phyloP scores from a whole-genome alignment of 2,113 vertebrate species.

The Cololabis saira region DNA sequence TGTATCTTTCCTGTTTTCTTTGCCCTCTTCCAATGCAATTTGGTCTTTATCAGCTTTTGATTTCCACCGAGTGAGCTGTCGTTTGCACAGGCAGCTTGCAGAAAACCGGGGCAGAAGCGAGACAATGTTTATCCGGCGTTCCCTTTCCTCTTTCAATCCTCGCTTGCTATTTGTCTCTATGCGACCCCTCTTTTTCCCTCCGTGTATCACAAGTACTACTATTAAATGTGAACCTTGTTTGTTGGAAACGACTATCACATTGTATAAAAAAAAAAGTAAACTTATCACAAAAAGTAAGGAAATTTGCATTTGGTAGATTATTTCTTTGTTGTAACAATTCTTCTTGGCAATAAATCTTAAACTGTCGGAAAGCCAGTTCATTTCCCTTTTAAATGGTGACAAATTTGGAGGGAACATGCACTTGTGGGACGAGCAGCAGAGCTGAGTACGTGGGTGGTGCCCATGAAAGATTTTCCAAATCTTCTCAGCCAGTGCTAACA shows the following conservation, averaged over 20 bases:
- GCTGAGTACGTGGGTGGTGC: too few species aligned
- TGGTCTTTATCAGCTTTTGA: constrained; percentile 77
- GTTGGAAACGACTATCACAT: constrained; percentile 22
- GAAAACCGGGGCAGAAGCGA: constrained; percentile 9
- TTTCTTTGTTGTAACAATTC: too few species aligned
- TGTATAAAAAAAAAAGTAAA: background rate
- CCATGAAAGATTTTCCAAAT: too few species aligned
- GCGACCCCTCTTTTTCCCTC: constrained; percentile 15
- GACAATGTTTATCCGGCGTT: constrained; percentile 52
- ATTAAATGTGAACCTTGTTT: constrained; percentile 16
- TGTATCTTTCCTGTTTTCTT: constrained; percentile 76
- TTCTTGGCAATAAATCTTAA: too few species aligned
- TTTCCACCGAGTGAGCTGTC: constrained; percentile 71
- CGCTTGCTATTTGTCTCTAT: constrained; percentile 41
- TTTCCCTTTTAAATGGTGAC: too few species aligned
- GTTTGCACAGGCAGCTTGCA: constrained; percentile 32
- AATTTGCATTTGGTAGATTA: too few species aligned
- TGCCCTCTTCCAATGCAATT: constrained; percentile 63
- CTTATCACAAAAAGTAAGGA: too few species aligned
- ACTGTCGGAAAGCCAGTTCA: too few species aligned
- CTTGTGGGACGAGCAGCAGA: too few species aligned
- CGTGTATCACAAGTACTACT: constrained; percentile 8
- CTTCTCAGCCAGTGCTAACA: too few species aligned
- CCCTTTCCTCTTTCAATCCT: constrained; percentile 32
- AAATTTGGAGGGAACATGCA: too few species aligned